Evolutionary conservation across 2,797 vertebrate genomes (phyloP).

Genomic region (Allobates femoralis): DNA sequence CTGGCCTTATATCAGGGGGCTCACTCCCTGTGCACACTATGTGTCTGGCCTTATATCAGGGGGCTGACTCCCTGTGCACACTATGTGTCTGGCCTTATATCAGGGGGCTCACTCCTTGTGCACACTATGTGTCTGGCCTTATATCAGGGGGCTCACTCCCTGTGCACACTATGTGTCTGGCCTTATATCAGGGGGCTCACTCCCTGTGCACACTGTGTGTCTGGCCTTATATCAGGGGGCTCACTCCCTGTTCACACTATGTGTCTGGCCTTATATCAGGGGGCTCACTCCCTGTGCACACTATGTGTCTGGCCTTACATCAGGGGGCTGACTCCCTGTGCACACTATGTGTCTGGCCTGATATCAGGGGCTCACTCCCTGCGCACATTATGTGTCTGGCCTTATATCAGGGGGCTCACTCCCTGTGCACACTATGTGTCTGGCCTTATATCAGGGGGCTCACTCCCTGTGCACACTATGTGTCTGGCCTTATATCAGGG

Average conservation of each 20-base stretch:
- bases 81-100: slow-evolving; percentile 60
- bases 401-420: slow-evolving; percentile 43
- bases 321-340: slow-evolving; percentile 31
- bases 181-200: slow-evolving; percentile 51
- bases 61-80: slow-evolving; percentile 18
- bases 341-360: slow-evolving; percentile 59
- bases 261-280: slow-evolving; percentile 60
- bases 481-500: slow-evolving; percentile 60
- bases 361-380: slow-evolving; percentile 28
- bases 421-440: slow-evolving; percentile 24
- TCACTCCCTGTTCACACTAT: slow-evolving; percentile 20
- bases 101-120: slow-evolving; percentile 32
- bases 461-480: slow-evolving; percentile 20
- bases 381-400: too few relatives aligned
- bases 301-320: slow-evolving; percentile 60
- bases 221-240: slow-evolving; percentile 57
- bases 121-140: slow-evolving; percentile 60
- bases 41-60: slow-evolving; percentile 60
- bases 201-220: slow-evolving; percentile 20
- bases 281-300: slow-evolving; percentile 19
- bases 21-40: slow-evolving; percentile 20
- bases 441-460: slow-evolving; percentile 56
- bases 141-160: slow-evolving; percentile 31
- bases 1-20: slow-evolving; percentile 57
- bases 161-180: too few relatives aligned